Evolutionary conservation across 2,113 vertebrate species (phyloP), one percentile per base, ranked within the genome.

Genomic region (Colistium nudipinnis): DNA sequence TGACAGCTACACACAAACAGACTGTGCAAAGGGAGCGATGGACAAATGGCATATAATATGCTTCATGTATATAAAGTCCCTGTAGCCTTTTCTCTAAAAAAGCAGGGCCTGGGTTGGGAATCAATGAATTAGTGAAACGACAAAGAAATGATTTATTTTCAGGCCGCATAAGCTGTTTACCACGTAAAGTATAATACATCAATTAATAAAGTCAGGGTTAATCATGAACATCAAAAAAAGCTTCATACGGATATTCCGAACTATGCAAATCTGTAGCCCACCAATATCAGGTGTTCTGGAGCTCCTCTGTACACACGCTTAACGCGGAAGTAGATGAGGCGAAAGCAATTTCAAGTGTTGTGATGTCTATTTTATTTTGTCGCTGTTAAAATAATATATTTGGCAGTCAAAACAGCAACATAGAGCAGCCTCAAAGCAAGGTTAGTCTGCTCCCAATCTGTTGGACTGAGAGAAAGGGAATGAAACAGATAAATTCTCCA

Each of bases 401-500:
- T 89, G 88, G 85, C 88, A 90, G 82, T 80, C 83, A 78, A 68
- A 90, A 62, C 83, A 69, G 76, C 66, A 81, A 70, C 75, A 78
- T 12, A 53, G 76, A 68, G 85, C 68, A 53, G 70, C 84, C 78
- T 86, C 76, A 91, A 89, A 86, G 84, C 85, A 87, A 87, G 78
- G 89, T 87, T 89, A 89, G 68, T 65, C 72, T 56, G 74, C 74
- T 85, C 70, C 63, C 86, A 86, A 89, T 87, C 86, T 87, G 86
- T 72, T 87, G 83, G 82, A 79, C 86, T 52, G 71, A 85, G 80
- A 86, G 82, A 79, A 86, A 82, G 79, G 75, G 68, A 80, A 82
- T 30, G 76, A 70, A 68, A 80, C 69, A 83, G 84, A 88, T 88
- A 89, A 85, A 89, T 85, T 84, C 81, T 90, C 86, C 82, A 85